Evolutionary conservation across 2,113 vertebrate species (phyloP), one percentile per base, ranked within the genome.

Genomic region (Pipa parva): DNA sequence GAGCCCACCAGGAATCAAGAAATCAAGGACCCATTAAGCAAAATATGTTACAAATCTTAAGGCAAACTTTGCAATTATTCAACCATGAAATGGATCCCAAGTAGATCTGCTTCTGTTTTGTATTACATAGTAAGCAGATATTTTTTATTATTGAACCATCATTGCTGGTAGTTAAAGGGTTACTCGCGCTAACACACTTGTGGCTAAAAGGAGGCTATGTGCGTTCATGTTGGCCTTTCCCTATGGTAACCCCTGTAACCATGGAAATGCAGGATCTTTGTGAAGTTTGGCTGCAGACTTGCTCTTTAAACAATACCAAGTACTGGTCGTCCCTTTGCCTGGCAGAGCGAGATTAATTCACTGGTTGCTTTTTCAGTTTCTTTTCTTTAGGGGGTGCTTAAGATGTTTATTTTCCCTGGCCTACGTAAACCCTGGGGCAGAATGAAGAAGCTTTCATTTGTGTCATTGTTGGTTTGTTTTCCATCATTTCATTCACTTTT

Each of bases 181-280:
- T 31, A 31, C 5, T 10, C 5, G 29, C 29, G 13, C 39, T 7
- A 42, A 6, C 7, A 8, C 4, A 8, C 39, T n/a, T 42, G 17
- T n/a, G 10, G 58, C 2, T 49, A 50, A 79, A 77, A 72, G 7
- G 48, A 12, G 72, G 50, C 36, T 3, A n/a, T 39, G 26, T 59
- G 65, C 33, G 48, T 48, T 21, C 29, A 73, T 33, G n/a, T 61
- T 48, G 6, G 25, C 17, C n/a, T 2, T 26, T 18, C 11, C 15
- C 64, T 56, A 62, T 26, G 68, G 54, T 39, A 73, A 64, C 0
- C 0, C 17, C 1, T 8, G 39, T 75, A 81, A 76, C 76, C 73
- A 74, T 1, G 3, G 69, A 76, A 79, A 64, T 72, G 72, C 49
- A 57, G 49, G 37, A 17, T 0, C 10, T 65, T 80, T 76, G 60